phyloP scores from a whole-genome alignment of 2,113 vertebrate genomes.

The Coryphaenoides rupestris region DNA sequence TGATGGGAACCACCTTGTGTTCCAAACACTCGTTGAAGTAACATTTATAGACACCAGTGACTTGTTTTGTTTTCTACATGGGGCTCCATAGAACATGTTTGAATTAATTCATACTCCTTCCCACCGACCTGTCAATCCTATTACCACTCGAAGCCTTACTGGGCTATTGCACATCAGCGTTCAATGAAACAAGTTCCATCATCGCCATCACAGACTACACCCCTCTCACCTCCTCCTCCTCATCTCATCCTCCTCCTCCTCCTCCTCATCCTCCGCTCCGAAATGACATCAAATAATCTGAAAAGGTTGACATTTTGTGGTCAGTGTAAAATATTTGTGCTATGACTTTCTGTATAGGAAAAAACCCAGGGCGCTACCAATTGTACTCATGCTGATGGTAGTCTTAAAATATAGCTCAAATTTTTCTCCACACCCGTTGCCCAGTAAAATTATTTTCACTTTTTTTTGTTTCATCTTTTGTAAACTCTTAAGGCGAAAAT shows the following conservation, averaged over 20 bases:
- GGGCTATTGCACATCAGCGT: conserved; percentile 28
- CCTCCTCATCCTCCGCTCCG: conserved; percentile 23
- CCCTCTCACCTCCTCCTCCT: conserved; percentile 21
- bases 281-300: conserved; percentile 72
- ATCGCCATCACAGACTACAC: conserved; percentile 25
- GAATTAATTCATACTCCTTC: no score
- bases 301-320: conserved; percentile 52
- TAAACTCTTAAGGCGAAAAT: conserved; percentile 79
- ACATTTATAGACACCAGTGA: not conserved
- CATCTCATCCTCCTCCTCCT: conserved; percentile 18
- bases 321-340: conserved; percentile 70
- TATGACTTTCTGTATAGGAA: conserved; percentile 67
- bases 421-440: conserved; percentile 54
- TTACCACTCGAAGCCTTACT: conserved; percentile 8
- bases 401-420: conserved; percentile 76
- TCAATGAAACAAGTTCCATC: conserved; percentile 30
- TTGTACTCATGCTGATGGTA: conserved; percentile 43
- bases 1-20: not conserved
- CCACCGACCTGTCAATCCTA: not conserved
- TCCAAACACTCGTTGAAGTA: not conserved
- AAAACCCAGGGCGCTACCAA: conserved; percentile 62
- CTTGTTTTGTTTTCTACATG: not conserved
- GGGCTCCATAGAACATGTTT: no score
- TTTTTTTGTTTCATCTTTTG: conserved; percentile 54
- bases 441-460: conserved; percentile 59